These are phyloP conservation scores for Ichneumon xanthorius DNA, from an alignment of 2,888 invertebrate genomes.

Conservation along the genomic window DNA sequence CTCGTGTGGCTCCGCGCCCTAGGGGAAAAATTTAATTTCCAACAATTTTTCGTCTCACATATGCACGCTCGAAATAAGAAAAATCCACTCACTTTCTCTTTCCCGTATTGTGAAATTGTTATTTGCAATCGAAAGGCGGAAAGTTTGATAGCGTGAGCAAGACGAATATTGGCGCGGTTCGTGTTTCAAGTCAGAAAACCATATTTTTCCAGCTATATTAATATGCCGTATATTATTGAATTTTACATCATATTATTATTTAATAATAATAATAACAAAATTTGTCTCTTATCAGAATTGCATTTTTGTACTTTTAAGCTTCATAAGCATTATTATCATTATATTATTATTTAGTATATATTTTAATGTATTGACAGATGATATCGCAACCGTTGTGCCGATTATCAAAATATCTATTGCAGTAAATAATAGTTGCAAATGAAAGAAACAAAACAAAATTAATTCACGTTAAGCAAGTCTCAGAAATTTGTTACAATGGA, in stretches of 20 bases:
- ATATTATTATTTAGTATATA: not conserved
- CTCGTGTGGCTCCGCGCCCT: conserved; percentile 70
- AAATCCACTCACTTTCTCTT: conserved; percentile 20
- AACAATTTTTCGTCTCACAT: conserved; percentile 73
- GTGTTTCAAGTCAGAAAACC: not conserved
- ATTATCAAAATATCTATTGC: not conserved
- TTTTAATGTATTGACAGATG: not conserved
- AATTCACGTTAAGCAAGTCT: not conserved
- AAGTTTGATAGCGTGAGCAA: not conserved
- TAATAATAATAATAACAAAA: too few species aligned
- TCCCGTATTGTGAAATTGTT: conserved; percentile 6
- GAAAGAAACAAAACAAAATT: not conserved
- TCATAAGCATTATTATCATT: not conserved
- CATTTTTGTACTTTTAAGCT: too few species aligned
- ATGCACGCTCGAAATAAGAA: not conserved
- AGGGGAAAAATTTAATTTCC: conserved; percentile 80
- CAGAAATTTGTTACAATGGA: conserved; percentile 75
- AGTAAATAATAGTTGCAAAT: not conserved
- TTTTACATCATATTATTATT: too few species aligned
- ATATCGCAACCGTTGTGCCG: not conserved
- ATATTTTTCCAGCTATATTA: not conserved
- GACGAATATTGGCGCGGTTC: not conserved
- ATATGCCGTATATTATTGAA: not conserved
- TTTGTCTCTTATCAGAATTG: too few species aligned
- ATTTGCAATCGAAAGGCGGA: not conserved